Evolutionary conservation across 2,888 invertebrate genomes (phyloP), one percentile per base, ranked within the genome.

Genomic region (Steinernema scapterisci): DNA sequence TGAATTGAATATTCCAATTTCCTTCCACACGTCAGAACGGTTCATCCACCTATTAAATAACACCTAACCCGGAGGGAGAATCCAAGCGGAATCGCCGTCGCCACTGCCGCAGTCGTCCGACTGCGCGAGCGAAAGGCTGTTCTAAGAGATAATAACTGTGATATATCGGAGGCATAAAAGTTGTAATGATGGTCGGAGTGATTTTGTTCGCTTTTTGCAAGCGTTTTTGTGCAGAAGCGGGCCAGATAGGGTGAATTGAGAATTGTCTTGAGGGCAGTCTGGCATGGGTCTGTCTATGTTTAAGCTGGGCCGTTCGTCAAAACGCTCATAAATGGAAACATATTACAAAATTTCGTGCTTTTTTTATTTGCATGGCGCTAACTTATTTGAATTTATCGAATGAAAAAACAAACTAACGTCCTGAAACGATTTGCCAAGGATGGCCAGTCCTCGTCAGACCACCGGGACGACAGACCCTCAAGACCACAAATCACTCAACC

Each of bases 1-100:
- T 19, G 63, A 31, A 63, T 63, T 63, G 63, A 63, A 63, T 63
- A 63, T 63, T 63, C 63, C 63, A 63, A 63, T 63, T 63, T 63
- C 63, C 63, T 21, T 63, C 63, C 63, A 63, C 63, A 63, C 63
- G 63, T 63, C 63, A 63, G 31, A 38, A 11, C 63, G 38, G 63
- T 63, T 63, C 21, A 25, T 21, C 54, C 63, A 63, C 63, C 63
- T 63, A 63, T 63, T 63, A 63, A 63, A 63, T 63, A 63, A 63
- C 63, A 63, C 63, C 63, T 63, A 63, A 27, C 3, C 38, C 38
- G 9, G 16, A 31, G 25, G 31, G 63, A 11, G 31, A 7, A 25
- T 16, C 25, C 63, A 25, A 48, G 48, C 16, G 48, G 19, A 48
- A 48, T 48, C 48, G n/a, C 48, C 48, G 19, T 5, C 5, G 48